phyloP scores from a whole-genome alignment of 2,888 invertebrate species.

The Catotricha subobsoleta region DNA sequence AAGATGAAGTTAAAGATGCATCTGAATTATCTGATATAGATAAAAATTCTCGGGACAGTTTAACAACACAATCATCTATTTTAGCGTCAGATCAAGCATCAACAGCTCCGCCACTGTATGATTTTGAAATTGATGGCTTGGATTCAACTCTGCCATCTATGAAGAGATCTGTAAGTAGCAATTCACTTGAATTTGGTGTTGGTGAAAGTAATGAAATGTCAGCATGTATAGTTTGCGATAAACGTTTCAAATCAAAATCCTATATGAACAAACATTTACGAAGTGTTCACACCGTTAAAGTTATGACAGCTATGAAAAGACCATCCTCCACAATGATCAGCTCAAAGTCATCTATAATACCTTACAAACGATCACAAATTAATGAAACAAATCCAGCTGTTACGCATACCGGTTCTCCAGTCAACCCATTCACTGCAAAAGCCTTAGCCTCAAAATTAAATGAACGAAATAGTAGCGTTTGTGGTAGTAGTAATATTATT shows the following conservation, averaged over 20 bases:
- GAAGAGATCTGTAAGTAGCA: background rate
- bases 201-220: background rate
- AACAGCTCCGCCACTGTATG: no score
- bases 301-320: conserved; percentile 3
- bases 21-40: conserved; percentile 1
- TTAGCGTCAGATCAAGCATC: no score
- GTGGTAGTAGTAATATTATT: no score
- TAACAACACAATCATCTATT: background rate
- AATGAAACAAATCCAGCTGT: conserved; percentile 4
- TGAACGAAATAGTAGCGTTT: conserved; percentile 6
- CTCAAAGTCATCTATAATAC: background rate
- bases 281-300: conserved; percentile 9
- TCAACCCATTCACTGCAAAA: conserved; percentile 10
- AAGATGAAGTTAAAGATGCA: conserved; percentile 1
- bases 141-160: background rate
- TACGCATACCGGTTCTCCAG: conserved; percentile 6
- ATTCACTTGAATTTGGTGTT: background rate
- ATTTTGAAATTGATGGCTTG: no score
- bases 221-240: conserved; percentile 16
- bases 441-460: conserved; percentile 11
- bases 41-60: conserved; percentile 2
- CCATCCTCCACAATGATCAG: no score
- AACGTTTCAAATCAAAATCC: conserved; percentile 21
- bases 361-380: conserved; percentile 1
- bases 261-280: conserved; percentile 17